Evolutionary conservation across 2,888 invertebrate species (phyloP), one percentile per base, ranked within the genome.

Genomic region (Protonemura montana): DNA sequence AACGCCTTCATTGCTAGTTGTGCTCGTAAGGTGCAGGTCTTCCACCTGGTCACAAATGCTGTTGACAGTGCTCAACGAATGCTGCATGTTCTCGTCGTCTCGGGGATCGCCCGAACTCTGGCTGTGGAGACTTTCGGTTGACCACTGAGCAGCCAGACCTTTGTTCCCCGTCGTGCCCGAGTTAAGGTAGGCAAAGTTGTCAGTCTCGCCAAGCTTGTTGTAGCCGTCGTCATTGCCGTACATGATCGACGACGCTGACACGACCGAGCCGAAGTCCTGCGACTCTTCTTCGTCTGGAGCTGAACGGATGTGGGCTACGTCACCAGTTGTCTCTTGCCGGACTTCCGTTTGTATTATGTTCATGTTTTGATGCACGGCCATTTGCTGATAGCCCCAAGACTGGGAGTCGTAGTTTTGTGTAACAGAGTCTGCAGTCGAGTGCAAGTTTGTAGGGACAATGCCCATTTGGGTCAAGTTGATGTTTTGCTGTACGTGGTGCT

Each of bases 71-170:
- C 27, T 28, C 27, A 80, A 10, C 27, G 80, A 26, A 26, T 26
- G 80, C n/a, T 13, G 80, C 35, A 10, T 35, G 35, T 35, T 35
- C 35, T 35, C 59, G 16, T 59, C 59, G 16, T 59, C 59, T 10
- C 59, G 59, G 16, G 13, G 93, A 89, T 94, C 94, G 87, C 94
- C 94, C 0, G 94, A 94, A 89, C 94, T 94, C 89, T 94, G 94
- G 13, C 94, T 94, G 91, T 94, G 93, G 90, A 94, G 94, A 59
- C 94, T 94, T 89, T 94, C 94, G 86, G 93, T 93, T 5, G 94
- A 94, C 94, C 94, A 94, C 89, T 94, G 94, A 0, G 94, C 94
- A 27, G 94, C 91, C 85, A 90, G 88, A 86, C 88, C 88, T 21
- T 92, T 91, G 35, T 89, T 87, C 89, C 91, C 91, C 84, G 89